Evolutionary conservation across 2,888 invertebrate genomes (phyloP), one percentile per base, ranked within the genome.

Genomic region (Macaria notata): DNA sequence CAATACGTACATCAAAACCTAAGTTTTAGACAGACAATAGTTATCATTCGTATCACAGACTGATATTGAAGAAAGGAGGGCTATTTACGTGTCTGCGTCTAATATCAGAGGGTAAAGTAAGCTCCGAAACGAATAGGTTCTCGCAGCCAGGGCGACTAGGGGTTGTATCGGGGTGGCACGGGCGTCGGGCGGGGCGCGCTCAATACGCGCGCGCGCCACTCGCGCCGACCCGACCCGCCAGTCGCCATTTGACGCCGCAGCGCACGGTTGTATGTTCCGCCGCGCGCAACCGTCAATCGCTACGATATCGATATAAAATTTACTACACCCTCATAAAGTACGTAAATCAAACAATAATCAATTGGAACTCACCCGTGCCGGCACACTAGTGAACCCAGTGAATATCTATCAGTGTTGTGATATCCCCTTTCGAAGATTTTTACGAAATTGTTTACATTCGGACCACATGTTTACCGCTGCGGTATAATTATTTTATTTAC

Each of bases 121-220:
- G 75, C 68, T 73, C 66, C 71, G 65, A 75, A 74, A 65, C 71
- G 65, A 75, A 75, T 72, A 73, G 72, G 71, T 75, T 69, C 64
- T 19, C 62, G 68, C 65, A 70, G 75, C 77, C 70, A 72, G 72
- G 68, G 66, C 64, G 77, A 77, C 76, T 75, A 79, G 81, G 81
- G 84, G 83, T 81, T 79, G 79, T 66, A 71, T 67, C 64, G 82
- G 86, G 83, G 83, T 75, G 83, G 78, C 69, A 79, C 81, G 69
- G 81, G 81, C 76, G 66, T 19, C 77, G 79, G 81, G 81, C 80
- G 81, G 78, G 74, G 76, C 68, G 76, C 88, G 88, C 78, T 89
- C 89, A 80, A 90, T 89, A 88, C 87, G 88, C 89, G 89, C 89
- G 87, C 89, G 91, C 90, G 87, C 88, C 73, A 61, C 61, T 70